phyloP scores from a whole-genome alignment of 2,888 invertebrate species.

The Apodemia mormo region DNA sequence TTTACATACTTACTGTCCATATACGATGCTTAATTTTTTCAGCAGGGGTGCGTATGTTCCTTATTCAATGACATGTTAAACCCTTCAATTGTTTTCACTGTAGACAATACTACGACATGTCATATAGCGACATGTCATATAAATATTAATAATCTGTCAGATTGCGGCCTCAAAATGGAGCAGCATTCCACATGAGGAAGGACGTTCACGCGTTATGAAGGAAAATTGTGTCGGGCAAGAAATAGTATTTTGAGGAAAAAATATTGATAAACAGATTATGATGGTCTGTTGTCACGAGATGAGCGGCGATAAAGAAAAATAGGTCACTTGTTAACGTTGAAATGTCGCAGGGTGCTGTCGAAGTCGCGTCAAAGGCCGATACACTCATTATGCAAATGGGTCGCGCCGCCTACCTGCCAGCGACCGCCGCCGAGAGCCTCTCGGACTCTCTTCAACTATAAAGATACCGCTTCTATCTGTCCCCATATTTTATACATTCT shows the following conservation, averaged over 20 bases:
- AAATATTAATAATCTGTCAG: too few relatives aligned
- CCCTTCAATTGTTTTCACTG: too few relatives aligned
- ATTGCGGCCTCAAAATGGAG: too few relatives aligned
- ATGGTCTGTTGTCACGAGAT: slow-evolving; percentile 40
- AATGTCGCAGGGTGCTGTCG: slow-evolving; percentile 36
- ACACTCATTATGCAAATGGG: slow-evolving; percentile 68
- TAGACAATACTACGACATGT: too few relatives aligned
- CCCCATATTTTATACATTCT: not conserved
- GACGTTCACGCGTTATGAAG: not conserved
- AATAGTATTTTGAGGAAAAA: not conserved
- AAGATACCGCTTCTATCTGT: not conserved
- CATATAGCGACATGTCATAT: too few relatives aligned
- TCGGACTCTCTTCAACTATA: slow-evolving; percentile 16
- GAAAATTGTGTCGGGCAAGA: not conserved
- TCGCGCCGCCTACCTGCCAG: slow-evolving; percentile 41
- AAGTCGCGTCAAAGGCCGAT: slow-evolving; percentile 41
- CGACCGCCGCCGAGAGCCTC: slow-evolving; percentile 23
- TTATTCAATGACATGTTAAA: too few relatives aligned
- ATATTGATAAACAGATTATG: slow-evolving; percentile 28
- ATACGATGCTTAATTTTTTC: too few relatives aligned
- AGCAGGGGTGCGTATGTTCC: too few relatives aligned
- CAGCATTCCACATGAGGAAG: not conserved
- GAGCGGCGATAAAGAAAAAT: slow-evolving; percentile 51
- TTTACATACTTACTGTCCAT: too few relatives aligned
- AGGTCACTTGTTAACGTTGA: slow-evolving; percentile 50